Base-by-base conservation (phyloP, 2,888 invertebrate genomes). In the Elysia crispata region DNA sequence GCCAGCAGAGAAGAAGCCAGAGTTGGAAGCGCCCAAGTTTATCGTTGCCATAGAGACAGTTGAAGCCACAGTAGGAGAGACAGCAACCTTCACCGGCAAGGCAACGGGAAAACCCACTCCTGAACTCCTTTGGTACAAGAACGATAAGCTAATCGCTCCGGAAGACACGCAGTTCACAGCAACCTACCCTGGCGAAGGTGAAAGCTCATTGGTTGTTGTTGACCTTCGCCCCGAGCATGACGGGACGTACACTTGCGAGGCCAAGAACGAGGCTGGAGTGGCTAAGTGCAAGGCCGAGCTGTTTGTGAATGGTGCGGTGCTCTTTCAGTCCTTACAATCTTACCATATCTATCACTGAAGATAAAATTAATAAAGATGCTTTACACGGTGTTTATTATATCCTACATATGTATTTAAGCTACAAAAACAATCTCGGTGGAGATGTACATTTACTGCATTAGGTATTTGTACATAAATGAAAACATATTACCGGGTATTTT, bases 201-300 rank as follows among this genome's bases (percentile, higher is more conserved):
- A 87, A 73, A 85, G 87, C 13, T 86, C 87, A 8, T 83, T 91
- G 80, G 83, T 88, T n/a, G 86, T 91, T 31, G 81, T 83, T 25
- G 86, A 89, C 72, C 87, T 90, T n/a, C 83, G 86, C 8, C 87
- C 89, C n/a, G 90, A 90, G 76, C 89, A 91, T 83, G 90, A 91
- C 82, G 89, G 88, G 78, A 86, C 86, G 30, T 91, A 91, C 86
- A 86, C 85, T 69, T 91, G 90, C 81, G 87, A 88, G 77, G 92
- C 91, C 3, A 86, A 82, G 66, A 92, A 91, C 84, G 83, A 86
- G 30, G 88, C 86, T 69, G 92, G 92, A 62, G 85, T 86, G 50
- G 89, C 87, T 18, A 86, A 82, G 11, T 88, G 88, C 75, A 87
- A 89, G 72, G 91, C 91, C 28, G 86, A 88, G 54, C 88, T 92